Percentiles rank a stretch among this genome's conserved stretches.
These are phyloP conservation scores for Tetraneura akinire DNA, from an alignment of 1,140 invertebrate species.

Conservation along the genomic window DNA sequence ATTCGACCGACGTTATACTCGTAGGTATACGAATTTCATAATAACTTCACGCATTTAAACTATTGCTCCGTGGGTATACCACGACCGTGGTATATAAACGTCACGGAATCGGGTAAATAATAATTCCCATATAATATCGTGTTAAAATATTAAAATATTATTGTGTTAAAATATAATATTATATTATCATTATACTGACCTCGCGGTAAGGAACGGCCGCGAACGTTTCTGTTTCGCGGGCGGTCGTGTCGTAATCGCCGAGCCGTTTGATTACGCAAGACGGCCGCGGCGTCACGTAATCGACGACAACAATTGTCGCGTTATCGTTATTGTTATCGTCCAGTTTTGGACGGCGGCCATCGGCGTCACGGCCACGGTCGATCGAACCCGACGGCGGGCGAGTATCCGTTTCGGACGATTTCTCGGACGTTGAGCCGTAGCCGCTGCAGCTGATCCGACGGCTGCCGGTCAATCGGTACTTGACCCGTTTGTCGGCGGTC, in stretches of 20 bases:
- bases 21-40: too few species aligned
- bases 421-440: neutral
- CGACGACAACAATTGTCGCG: neutral
- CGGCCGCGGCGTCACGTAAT: neutral
- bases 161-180: too few species aligned
- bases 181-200: neutral
- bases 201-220: neutral
- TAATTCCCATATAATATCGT: too few species aligned
- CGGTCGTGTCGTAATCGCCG: neutral
- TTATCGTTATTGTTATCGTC: neutral
- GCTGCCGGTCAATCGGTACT: conserved; percentile 6
- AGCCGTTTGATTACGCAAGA: neutral
- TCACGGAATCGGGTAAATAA: too few species aligned
- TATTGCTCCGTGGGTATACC: too few species aligned
- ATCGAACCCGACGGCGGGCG: neutral
- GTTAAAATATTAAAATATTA: too few species aligned
- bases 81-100: too few species aligned
- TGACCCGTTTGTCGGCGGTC: conserved; percentile 25
- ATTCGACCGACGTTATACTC: too few species aligned
- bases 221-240: neutral
- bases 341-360: neutral
- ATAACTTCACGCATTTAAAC: too few species aligned
- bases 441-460: neutral
- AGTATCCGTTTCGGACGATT: conserved; percentile 13
- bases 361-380: neutral